phyloP scores from a whole-genome alignment of 2,888 invertebrate genomes.

The Tetragonisca angustula region DNA sequence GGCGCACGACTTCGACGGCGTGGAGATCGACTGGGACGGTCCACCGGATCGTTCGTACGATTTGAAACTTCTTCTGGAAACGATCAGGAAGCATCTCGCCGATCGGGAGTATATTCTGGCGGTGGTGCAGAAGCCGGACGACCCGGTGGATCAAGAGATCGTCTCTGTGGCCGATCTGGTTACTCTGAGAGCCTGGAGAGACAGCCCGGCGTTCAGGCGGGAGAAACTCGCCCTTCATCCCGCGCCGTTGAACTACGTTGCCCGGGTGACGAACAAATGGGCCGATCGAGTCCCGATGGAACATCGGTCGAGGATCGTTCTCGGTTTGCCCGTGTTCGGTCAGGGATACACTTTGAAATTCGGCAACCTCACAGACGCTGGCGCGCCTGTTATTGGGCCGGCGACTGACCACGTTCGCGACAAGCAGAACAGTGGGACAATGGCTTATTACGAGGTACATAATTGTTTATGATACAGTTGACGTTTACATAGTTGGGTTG shows the following conservation, averaged over 20 bases:
- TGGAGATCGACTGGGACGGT: slow-evolving; percentile 88
- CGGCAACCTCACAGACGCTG: slow-evolving; percentile 85
- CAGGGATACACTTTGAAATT: slow-evolving; percentile 88
- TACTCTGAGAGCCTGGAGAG: slow-evolving; percentile 88
- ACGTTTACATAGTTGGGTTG: no score
- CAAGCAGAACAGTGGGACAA: slow-evolving; percentile 87
- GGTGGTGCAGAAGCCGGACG: slow-evolving; percentile 87
- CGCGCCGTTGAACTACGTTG: slow-evolving; percentile 74
- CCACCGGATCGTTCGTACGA: slow-evolving; percentile 30
- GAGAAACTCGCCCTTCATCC: slow-evolving; percentile 74
- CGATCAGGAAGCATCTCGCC: slow-evolving; percentile 81
- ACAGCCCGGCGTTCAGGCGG: slow-evolving; percentile 58
- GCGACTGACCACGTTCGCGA: slow-evolving; percentile 89
- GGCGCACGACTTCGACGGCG: slow-evolving; percentile 91
- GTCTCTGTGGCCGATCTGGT: slow-evolving; percentile 88
- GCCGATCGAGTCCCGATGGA: slow-evolving; percentile 86
- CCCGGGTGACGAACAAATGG: slow-evolving; percentile 72
- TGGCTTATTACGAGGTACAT: slow-evolving; percentile 90
- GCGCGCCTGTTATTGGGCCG: slow-evolving; percentile 87
- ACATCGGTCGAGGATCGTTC: slow-evolving; percentile 87
- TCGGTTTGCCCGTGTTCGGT: slow-evolving; percentile 91
- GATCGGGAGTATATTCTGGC: slow-evolving; percentile 86
- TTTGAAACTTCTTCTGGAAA: slow-evolving; percentile 31
- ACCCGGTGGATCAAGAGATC: slow-evolving; percentile 87
- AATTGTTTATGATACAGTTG: no score